phyloP scores from a whole-genome alignment of 2,113 vertebrate species.

The Rostratula benghalensis region DNA sequence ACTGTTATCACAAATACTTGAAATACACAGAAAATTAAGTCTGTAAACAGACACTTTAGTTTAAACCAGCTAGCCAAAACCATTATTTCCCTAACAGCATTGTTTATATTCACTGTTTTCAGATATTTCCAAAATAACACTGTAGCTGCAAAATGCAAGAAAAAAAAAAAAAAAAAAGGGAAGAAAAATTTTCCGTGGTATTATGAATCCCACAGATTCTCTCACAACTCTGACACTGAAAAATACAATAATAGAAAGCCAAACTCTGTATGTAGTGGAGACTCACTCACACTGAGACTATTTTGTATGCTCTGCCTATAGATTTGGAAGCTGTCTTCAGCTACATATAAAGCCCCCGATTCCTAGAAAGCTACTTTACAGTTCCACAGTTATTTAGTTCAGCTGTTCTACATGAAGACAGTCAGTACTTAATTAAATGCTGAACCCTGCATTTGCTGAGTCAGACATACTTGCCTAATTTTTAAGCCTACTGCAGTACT shows the following conservation, averaged over 20 bases:
- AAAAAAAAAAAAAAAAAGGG: background rate
- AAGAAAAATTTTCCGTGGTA: background rate
- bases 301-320: background rate
- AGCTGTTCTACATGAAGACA: background rate
- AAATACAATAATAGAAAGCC: background rate
- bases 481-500: background rate
- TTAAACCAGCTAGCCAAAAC: constrained; percentile 14
- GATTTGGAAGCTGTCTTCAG: background rate
- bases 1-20: background rate
- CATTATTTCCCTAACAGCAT: background rate
- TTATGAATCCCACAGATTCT: background rate
- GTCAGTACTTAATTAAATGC: background rate
- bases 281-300: background rate
- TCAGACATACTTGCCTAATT: constrained; percentile 1
- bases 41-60: constrained; percentile 3
- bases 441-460: constrained; percentile 27
- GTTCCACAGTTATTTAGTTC: background rate
- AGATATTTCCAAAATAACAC: constrained; percentile 24
- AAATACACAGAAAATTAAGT: background rate
- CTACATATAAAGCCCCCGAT: background rate
- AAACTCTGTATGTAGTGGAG: background rate
- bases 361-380: background rate
- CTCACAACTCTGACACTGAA: background rate
- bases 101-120: constrained; percentile 17
- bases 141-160: background rate